Evolutionary conservation across 2,113 vertebrate genomes (phyloP).

Genomic region (Phyllostomus discolor): DNA sequence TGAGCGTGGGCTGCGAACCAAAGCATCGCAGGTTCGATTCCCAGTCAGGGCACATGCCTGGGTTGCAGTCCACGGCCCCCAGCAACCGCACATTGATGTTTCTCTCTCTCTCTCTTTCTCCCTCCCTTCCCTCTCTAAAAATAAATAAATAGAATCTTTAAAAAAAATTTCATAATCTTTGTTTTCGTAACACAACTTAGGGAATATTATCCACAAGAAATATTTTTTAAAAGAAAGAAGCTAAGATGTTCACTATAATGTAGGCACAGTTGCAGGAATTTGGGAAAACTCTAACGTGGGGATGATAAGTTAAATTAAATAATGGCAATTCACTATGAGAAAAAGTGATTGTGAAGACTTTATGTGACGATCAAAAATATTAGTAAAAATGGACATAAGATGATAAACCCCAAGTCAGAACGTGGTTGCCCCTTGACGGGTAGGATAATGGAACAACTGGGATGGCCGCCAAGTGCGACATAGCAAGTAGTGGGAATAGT

Average conservation of each 20-base stretch:
- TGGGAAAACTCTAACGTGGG: neutral
- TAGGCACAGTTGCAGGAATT: neutral
- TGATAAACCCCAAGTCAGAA: neutral
- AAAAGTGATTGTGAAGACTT: neutral
- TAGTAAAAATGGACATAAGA: neutral
- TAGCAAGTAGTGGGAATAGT: neutral
- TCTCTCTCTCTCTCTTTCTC: too few species aligned
- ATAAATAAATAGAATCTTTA: too few species aligned
- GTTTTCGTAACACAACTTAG: neutral
- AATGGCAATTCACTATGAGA: neutral
- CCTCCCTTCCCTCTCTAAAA: too few species aligned
- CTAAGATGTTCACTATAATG: neutral
- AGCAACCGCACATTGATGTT: too few species aligned
- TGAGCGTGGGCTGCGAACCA: too few species aligned
- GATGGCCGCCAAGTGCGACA: rapidly evolving
- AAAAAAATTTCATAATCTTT: neutral
- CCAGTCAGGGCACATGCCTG: too few species aligned
- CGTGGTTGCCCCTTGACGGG: neutral
- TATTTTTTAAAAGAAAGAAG: neutral
- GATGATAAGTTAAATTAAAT: neutral
- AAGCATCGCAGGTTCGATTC: too few species aligned
- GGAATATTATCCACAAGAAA: neutral
- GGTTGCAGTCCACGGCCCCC: too few species aligned
- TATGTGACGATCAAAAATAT: neutral
- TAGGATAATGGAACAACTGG: neutral